phyloP scores from a whole-genome alignment of 2,797 vertebrate species.

The Momotus momota region DNA sequence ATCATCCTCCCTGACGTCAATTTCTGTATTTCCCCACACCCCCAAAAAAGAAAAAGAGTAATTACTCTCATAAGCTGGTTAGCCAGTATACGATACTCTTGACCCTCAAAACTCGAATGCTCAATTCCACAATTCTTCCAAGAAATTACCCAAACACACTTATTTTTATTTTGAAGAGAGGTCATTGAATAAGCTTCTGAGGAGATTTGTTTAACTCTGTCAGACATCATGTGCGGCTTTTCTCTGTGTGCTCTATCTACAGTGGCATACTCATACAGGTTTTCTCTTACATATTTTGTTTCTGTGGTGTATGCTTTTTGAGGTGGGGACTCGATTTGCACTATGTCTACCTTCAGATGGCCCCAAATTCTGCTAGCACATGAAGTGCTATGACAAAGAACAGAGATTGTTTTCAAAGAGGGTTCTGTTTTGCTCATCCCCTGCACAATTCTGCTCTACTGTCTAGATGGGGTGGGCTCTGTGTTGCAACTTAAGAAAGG shows the following conservation, averaged over 20 bases:
- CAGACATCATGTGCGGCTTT: not conserved
- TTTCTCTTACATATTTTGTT: not conserved
- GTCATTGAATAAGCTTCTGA: not conserved
- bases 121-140: not conserved
- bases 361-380: not conserved
- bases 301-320: fast-evolving
- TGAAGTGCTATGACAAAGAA: not conserved
- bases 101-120: not conserved
- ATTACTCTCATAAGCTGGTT: not conserved
- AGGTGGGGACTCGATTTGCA: not conserved
- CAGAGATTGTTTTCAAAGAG: not conserved
- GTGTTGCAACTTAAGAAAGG: not conserved
- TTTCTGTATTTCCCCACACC: not conserved
- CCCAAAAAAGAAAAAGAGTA: not conserved
- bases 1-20: not conserved
- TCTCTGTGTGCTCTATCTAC: not conserved
- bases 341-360: not conserved
- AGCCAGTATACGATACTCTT: not conserved
- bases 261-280: not conserved
- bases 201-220: not conserved
- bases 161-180: not conserved
- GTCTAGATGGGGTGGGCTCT: not conserved
- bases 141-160: not conserved
- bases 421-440: not conserved
- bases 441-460: not conserved